phyloP scores from a whole-genome alignment of 2,113 vertebrate species.

The Oryzias celebensis region DNA sequence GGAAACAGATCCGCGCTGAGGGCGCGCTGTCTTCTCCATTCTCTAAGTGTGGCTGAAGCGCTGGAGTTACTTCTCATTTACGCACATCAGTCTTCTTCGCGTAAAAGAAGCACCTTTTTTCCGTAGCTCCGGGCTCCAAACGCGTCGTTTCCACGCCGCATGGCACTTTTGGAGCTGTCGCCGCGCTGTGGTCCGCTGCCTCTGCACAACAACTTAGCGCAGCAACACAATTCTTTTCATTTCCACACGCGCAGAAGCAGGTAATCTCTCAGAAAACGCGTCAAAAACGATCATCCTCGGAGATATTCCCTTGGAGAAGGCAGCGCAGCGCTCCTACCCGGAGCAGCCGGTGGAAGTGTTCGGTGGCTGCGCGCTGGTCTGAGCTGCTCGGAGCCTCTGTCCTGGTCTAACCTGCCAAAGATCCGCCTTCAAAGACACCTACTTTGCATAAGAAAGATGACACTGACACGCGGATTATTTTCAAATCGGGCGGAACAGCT shows the following conservation, averaged over 20 bases:
- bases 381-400: slow-evolving; percentile 66
- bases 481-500: slow-evolving; percentile 85
- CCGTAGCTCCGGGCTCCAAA: slow-evolving; percentile 14
- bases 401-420: slow-evolving; percentile 80
- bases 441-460: slow-evolving; percentile 93
- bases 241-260: slow-evolving; percentile 4
- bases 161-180: slow-evolving; percentile 33
- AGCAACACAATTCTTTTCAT: background rate
- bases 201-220: slow-evolving; percentile 35
- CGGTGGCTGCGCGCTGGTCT: slow-evolving; percentile 65
- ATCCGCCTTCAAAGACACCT: slow-evolving; percentile 88
- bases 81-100: background rate
- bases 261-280: background rate
- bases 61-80: slow-evolving; percentile 23
- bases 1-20: slow-evolving; percentile 8
- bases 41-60: slow-evolving; percentile 29
- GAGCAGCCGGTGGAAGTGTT: slow-evolving; percentile 40
- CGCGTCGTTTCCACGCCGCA: slow-evolving; percentile 11
- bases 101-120: slow-evolving; percentile 2
- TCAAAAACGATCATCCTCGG: slow-evolving; percentile 16
- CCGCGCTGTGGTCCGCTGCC: slow-evolving; percentile 18
- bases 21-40: slow-evolving; percentile 56
- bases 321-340: slow-evolving; percentile 28
- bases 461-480: slow-evolving; percentile 89
- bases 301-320: slow-evolving; percentile 19